Evolutionary conservation across 2,113 vertebrate species (phyloP), one percentile per base, ranked within the genome.

Genomic region (Anthoscopus minutus): DNA sequence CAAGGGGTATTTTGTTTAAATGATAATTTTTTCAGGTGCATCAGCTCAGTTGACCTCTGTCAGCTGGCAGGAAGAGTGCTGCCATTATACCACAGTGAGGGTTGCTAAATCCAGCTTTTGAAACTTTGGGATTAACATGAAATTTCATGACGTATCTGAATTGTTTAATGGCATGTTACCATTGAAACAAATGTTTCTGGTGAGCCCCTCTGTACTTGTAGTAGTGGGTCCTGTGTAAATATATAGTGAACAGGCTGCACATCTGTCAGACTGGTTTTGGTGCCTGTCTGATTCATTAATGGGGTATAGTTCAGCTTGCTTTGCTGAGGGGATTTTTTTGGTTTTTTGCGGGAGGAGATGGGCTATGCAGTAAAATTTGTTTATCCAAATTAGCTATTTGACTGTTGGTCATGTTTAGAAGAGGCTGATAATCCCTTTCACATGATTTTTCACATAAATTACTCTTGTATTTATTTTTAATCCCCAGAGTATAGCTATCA

Each of bases 401-500:
- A 28, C 50, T 79, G 22, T 54, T 92, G 40, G 31, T 71, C 81
- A 13, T 54, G 15, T 58, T 85, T 73, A 69, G 42, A 47, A 82
- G 38, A 61, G 24, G 20, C 15, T 84, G 17, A 35, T 74, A 42
- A 85, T 42, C 47, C 60, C 54, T 45, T 86, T 58, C 13, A 22
- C 9, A 21, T 50, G 14, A 18, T 13, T 37, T 56, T 93, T 93
- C 69, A 38, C 40, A 23, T 70, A 86, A 84, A 35, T 67, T 89
- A 88, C 65, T 69, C 9, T 57, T 48, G n/a, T 50, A 31, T 58
- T 92, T 69, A 94, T 96, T 97, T 96, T 79, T 70, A 45, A 42
- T 96, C 79, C 27, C n/a, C 96, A 99, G 99, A 99, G 99, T 84
- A 98, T 99, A 77, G 98, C 98, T 61, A 97, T 99, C 89, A 98